Percentiles rank a stretch among this genome's conserved stretches.
These are phyloP conservation scores for Hypselothyrea guttata DNA, from an alignment of 2,888 invertebrate genomes.

Conservation along the genomic window DNA sequence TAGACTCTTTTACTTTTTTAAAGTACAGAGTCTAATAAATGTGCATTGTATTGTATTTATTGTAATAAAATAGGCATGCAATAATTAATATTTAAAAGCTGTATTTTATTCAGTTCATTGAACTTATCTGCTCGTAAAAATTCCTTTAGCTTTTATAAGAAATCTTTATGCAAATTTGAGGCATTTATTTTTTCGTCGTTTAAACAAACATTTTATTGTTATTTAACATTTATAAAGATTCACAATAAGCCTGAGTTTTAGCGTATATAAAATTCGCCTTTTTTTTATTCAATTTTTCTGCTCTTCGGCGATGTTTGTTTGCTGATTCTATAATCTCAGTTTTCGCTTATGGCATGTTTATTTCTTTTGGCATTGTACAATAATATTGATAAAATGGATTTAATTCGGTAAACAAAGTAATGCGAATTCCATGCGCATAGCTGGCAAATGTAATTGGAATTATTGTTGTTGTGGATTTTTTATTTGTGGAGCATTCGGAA, in stretches of 20 bases:
- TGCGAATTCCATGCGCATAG: constrained; percentile 31
- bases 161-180: too few species aligned
- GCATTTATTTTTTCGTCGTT: too few species aligned
- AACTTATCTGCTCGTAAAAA: neutral
- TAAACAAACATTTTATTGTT: too few species aligned
- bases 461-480: constrained; percentile 20
- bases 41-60: too few species aligned
- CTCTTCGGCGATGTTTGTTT: neutral
- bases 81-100: too few species aligned
- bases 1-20: too few species aligned
- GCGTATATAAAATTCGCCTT: constrained; percentile 13
- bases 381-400: constrained; percentile 56
- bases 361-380: constrained; percentile 46
- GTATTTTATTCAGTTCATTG: neutral
- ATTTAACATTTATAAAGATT: too few species aligned
- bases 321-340: constrained; percentile 10
- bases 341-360: constrained; percentile 47
- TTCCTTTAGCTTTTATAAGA: too few species aligned
- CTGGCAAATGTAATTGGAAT: constrained; percentile 5
- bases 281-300: neutral
- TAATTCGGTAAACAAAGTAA: constrained; percentile 31
- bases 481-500: constrained; percentile 46
- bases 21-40: too few species aligned
- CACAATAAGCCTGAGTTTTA: neutral
- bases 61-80: too few species aligned